phyloP scores from a whole-genome alignment of 1,140 invertebrate species.

The Gryon sp. region DNA sequence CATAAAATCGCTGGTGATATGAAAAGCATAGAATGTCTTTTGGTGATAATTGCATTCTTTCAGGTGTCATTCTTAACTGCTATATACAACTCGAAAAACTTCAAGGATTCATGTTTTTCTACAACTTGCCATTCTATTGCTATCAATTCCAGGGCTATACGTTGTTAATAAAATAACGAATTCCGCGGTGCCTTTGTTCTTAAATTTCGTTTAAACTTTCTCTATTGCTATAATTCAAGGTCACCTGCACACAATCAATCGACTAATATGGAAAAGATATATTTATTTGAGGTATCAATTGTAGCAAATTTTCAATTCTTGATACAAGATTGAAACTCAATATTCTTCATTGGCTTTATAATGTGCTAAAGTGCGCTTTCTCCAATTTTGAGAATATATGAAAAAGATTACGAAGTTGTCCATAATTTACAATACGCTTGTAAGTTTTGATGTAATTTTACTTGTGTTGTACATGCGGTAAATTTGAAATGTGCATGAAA shows the following conservation, averaged over 20 bases:
- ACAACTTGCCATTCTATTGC: conserved; percentile 3
- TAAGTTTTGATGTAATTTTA: conserved; percentile 6
- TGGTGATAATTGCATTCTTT: conserved; percentile 19
- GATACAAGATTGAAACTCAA: no score
- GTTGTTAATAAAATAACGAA: conserved; percentile 31
- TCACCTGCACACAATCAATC: conserved; percentile 16
- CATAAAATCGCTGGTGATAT: background rate
- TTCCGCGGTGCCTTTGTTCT: conserved; percentile 39
- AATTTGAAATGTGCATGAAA: background rate
- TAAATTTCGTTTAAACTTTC: no score
- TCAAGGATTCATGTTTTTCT: conserved; percentile 44
- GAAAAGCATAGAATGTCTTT: conserved; percentile 11
- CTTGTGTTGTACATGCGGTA: conserved; percentile 8
- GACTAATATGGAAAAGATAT: conserved; percentile 1
- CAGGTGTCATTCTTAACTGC: background rate
- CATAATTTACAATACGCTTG: conserved; percentile 21
- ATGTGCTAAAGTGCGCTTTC: conserved; percentile 12
- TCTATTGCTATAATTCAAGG: no score
- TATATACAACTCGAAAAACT: conserved; percentile 26
- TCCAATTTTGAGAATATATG: conserved; percentile 39
- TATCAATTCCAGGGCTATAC: conserved; percentile 35
- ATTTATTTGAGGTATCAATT: no score
- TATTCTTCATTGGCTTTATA: no score
- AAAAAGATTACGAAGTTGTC: conserved; percentile 27
- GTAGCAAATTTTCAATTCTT: no score